Percentiles rank a stretch among this genome's conserved stretches.
phyloP scores from a whole-genome alignment of 2,888 invertebrate genomes.

The Opisthograptis luteolata region DNA sequence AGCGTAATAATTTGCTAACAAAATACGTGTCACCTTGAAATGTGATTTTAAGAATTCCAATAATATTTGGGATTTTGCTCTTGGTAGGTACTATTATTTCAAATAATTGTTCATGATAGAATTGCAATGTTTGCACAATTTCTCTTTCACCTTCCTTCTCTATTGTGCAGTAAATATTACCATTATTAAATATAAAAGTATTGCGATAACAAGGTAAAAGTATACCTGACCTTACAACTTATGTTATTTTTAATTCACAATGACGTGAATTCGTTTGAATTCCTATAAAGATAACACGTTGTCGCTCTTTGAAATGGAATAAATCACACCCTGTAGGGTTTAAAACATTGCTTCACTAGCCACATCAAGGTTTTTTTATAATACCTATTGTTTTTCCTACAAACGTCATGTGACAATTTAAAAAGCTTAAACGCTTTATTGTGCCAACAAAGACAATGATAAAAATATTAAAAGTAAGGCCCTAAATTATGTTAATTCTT shows the following conservation, averaged over 20 bases:
- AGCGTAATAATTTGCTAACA: slow-evolving; percentile 57
- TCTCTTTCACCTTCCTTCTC: no score
- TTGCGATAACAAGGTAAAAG: no score
- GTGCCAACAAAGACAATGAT: slow-evolving; percentile 27
- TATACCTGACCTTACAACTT: no score
- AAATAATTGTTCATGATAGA: neutral
- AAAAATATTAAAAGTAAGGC: slow-evolving; percentile 28
- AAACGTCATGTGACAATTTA: slow-evolving; percentile 23
- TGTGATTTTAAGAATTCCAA: slow-evolving; percentile 20
- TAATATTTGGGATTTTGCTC: slow-evolving; percentile 7
- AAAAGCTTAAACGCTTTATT: slow-evolving; percentile 11
- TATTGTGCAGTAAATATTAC: no score
- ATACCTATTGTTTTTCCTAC: slow-evolving; percentile 5
- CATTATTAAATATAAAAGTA: no score
- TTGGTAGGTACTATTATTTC: neutral
- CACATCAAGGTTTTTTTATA: neutral
- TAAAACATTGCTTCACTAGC: no score
- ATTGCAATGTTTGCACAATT: no score
- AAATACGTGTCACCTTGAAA: slow-evolving; percentile 42
- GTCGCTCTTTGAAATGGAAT: no score
- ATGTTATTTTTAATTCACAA: no score
- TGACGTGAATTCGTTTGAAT: no score
- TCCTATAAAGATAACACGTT: no score
- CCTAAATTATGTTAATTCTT: slow-evolving; percentile 44
- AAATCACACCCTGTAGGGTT: neutral